Conservation (phyloP, 2,888 invertebrate species). For the Pasiphila rectangulata region DNA sequence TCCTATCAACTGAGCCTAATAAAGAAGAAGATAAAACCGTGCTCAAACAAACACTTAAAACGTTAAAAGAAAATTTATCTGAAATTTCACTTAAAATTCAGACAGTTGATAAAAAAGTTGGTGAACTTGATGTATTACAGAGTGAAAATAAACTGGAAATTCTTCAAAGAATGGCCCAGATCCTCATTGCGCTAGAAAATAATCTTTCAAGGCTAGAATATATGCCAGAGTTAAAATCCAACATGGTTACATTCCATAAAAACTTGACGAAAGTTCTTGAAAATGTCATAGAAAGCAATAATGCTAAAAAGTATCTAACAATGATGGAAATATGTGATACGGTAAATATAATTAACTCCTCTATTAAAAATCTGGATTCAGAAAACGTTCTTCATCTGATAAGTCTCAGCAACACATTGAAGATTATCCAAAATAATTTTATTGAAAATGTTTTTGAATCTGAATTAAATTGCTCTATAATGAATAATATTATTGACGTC, state of each 20-base stretch:
- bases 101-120: constrained; percentile 53
- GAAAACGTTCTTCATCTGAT: constrained; percentile 53
- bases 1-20: constrained; percentile 53
- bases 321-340: constrained; percentile 67
- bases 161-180: constrained; percentile 72
- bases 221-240: constrained; percentile 48
- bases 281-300: constrained; percentile 77
- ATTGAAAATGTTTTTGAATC: constrained; percentile 56
- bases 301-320: constrained; percentile 61
- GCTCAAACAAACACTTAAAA: constrained; percentile 53
- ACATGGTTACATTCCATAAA: constrained; percentile 68
- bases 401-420: constrained; percentile 59
- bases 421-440: constrained; percentile 57
- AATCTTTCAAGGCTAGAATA: constrained; percentile 55
- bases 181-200: constrained; percentile 66
- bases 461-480: constrained; percentile 55
- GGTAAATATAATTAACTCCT: constrained; percentile 58
- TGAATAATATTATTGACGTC: constrained; percentile 54
- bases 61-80: constrained; percentile 58
- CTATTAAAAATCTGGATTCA: constrained; percentile 54
- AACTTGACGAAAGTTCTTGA: constrained; percentile 79
- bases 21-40: constrained; percentile 47
- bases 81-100: constrained; percentile 60
- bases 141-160: constrained; percentile 69
- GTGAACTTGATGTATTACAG: constrained; percentile 62